A percentile compares a stretch with the other conserved stretches of the same genome.
These are phyloP conservation scores for Acridotheres tristis DNA, from an alignment of 2,797 vertebrate genomes.

Conservation along the genomic window DNA sequence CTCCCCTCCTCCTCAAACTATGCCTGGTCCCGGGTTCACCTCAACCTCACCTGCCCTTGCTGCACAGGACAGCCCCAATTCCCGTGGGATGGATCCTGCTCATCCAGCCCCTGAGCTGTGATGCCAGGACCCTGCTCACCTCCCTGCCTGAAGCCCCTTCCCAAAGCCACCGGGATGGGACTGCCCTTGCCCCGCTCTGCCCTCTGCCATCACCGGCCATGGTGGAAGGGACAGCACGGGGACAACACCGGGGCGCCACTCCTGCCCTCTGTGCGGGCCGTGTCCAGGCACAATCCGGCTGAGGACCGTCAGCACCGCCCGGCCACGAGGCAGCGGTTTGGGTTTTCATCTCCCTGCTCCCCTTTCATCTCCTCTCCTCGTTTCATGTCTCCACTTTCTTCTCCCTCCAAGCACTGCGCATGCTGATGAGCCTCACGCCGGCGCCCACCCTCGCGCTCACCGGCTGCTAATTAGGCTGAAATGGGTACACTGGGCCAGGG, in stretches of 20 bases:
- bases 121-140: fast-evolving
- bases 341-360: conserved; percentile 35
- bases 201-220: fast-evolving
- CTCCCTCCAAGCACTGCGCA: conserved; percentile 50
- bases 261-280: background rate
- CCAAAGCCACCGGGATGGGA: fast-evolving
- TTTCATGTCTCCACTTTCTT: conserved; percentile 68
- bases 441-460: background rate
- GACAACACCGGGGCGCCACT: fast-evolving
- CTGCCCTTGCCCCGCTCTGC: background rate
- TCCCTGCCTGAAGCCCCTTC: too few species aligned
- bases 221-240: fast-evolving
- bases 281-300: background rate
- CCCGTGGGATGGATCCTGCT: background rate
- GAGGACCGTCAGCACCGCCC: fast-evolving
- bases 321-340: background rate
- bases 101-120: fast-evolving
- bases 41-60: background rate
- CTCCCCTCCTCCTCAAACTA: background rate
- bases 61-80: fast-evolving
- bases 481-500: background rate
- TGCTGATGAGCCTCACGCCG: conserved; percentile 50
- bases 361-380: conserved; percentile 53
- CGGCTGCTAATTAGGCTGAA: conserved; percentile 22
- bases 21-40: fast-evolving